Evolutionary conservation across 2,888 invertebrate species (phyloP).

Genomic region (Hyppa rectilinea): DNA sequence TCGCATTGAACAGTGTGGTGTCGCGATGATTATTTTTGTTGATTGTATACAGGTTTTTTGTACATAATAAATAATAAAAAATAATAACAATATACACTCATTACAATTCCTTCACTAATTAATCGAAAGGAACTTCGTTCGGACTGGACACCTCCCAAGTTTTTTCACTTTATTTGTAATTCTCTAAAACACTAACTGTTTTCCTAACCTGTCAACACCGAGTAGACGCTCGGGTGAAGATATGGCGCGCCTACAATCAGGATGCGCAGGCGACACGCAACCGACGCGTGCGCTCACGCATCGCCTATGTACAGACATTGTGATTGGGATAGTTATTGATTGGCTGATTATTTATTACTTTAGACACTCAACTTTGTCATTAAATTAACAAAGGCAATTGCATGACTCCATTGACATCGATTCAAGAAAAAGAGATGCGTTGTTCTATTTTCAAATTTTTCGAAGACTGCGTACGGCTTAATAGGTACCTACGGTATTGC

Average conservation of each 20-base stretch:
- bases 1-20: too few species aligned
- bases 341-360: conserved; percentile 8
- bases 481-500: too few species aligned
- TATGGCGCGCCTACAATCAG: conserved; percentile 74
- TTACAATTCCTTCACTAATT: too few species aligned
- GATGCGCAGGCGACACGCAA: conserved; percentile 76
- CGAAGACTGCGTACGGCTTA: too few species aligned
- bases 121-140: too few species aligned
- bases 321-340: conserved; percentile 61
- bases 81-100: too few species aligned
- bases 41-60: too few species aligned
- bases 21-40: too few species aligned
- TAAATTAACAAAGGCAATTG: background rate
- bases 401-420: background rate
- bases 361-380: background rate
- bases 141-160: too few species aligned
- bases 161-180: background rate
- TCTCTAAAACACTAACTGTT: background rate
- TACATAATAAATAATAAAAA: too few species aligned
- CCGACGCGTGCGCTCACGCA: conserved; percentile 60
- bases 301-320: conserved; percentile 19
- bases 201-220: conserved; percentile 56
- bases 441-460: background rate
- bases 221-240: conserved; percentile 72
- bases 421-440: background rate